Percentiles rank a stretch among this genome's conserved stretches.
These are phyloP conservation scores for Prenolepis imparis DNA, from an alignment of 2,888 invertebrate genomes.

Conservation along the genomic window DNA sequence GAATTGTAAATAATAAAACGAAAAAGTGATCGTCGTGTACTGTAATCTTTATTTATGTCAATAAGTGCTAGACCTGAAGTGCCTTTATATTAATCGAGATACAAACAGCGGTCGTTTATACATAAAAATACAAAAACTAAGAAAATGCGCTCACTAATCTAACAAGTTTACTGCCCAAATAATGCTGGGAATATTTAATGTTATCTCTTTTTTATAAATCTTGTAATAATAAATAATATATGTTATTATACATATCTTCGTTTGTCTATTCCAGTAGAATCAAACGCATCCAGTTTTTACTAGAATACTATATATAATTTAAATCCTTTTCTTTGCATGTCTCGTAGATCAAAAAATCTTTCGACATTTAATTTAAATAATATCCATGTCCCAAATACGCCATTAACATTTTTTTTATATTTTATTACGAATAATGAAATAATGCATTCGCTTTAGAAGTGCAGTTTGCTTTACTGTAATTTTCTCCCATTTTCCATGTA, in stretches of 20 bases:
- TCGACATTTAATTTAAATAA: conserved; percentile 22
- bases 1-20: conserved; percentile 71
- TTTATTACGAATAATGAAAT: not conserved
- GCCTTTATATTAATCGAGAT: conserved; percentile 71
- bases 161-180: conserved; percentile 56
- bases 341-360: conserved; percentile 22
- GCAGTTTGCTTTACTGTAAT: not conserved
- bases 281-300: conserved; percentile 23
- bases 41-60: conserved; percentile 67
- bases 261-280: conserved; percentile 12
- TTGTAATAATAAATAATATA: conserved; percentile 61
- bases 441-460: conserved; percentile 19
- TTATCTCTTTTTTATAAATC: conserved; percentile 69
- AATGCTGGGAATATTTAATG: conserved; percentile 67
- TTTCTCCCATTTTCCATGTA: not conserved
- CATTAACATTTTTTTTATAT: conserved; percentile 1
- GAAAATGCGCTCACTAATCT: conserved; percentile 62
- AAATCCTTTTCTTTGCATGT: not conserved
- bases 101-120: conserved; percentile 66
- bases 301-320: not conserved
- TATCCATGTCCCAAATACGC: not conserved
- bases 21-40: conserved; percentile 65
- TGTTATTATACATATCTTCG: conserved; percentile 25
- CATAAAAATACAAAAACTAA: conserved; percentile 51
- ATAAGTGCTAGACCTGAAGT: conserved; percentile 73